Evolutionary conservation across 2,888 invertebrate genomes (phyloP).

Genomic region (Trichopria drosophilae): DNA sequence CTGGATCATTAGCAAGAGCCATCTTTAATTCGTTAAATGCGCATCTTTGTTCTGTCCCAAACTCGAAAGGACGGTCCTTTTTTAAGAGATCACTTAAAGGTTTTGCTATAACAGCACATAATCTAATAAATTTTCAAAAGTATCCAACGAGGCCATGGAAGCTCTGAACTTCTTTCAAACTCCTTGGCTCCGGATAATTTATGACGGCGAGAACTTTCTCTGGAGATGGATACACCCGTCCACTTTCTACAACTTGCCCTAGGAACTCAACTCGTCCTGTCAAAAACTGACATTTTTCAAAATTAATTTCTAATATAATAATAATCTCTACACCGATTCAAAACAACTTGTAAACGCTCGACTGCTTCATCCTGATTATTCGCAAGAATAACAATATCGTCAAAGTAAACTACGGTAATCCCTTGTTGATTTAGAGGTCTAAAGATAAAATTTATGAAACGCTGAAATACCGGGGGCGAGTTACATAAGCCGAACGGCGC

Average conservation of each 20-base stretch:
- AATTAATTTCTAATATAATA: conserved; percentile 27
- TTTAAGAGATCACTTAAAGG: conserved; percentile 4
- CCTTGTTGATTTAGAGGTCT: background rate
- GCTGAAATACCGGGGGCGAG: conserved; percentile 18
- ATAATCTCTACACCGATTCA: conserved; percentile 18
- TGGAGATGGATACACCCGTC: conserved; percentile 13
- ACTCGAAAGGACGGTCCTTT: background rate
- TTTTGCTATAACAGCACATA: conserved; percentile 13
- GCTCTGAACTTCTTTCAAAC: conserved; percentile 8
- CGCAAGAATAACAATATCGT: background rate
- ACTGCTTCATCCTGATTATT: conserved; percentile 3
- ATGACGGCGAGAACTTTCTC: conserved; percentile 18
- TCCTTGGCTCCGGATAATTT: conserved; percentile 19
- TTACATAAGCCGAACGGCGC: conserved; percentile 22
- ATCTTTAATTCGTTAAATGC: conserved; percentile 1
- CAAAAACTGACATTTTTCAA: conserved; percentile 27
- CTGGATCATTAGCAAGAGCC: background rate
- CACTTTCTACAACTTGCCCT: conserved; percentile 13
- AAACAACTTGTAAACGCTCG: conserved; percentile 14
- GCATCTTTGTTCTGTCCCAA: background rate
- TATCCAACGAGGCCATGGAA: conserved; percentile 27
- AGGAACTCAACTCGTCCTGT: conserved; percentile 22
- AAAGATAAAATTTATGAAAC: conserved; percentile 19
- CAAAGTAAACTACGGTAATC: background rate
- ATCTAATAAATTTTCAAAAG: conserved; percentile 30